A percentile compares a stretch with the other conserved stretches of the same genome.
Evolutionary conservation across 1,140 invertebrate genomes (phyloP).

Genomic region (Drosophila mojavensis): DNA sequence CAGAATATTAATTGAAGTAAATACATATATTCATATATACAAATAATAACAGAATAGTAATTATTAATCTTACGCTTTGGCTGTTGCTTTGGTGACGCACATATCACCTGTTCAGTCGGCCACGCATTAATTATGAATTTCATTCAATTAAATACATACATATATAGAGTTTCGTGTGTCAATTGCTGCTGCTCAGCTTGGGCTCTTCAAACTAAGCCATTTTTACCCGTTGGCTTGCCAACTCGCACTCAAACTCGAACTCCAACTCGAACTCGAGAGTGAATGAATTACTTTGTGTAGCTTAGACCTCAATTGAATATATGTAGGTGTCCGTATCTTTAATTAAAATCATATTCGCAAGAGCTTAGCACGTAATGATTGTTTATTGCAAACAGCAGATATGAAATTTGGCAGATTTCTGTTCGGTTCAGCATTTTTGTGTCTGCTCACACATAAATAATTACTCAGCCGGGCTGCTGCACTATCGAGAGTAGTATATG

Average conservation of each 20-base stretch:
- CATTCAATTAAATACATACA: constrained; percentile 8
- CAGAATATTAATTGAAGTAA: no score
- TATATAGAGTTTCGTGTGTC: background rate
- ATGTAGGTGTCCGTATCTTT: background rate
- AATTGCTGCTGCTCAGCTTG: background rate
- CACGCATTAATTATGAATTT: background rate
- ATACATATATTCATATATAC: no score
- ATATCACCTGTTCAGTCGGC: background rate
- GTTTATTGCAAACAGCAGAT: constrained; percentile 12
- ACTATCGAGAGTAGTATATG: constrained; percentile 15
- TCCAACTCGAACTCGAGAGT: no score
- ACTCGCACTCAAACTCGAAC: no score
- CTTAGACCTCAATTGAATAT: background rate
- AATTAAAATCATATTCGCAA: background rate
- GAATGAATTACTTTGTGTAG: background rate
- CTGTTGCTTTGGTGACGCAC: no score
- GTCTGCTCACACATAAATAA: constrained; percentile 31
- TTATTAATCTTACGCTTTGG: no score
- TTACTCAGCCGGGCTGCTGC: constrained; percentile 39
- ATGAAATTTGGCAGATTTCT: background rate
- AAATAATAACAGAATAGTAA: no score
- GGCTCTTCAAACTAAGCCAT: background rate
- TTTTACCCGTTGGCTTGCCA: background rate
- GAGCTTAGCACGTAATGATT: constrained; percentile 2
- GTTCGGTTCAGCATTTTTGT: background rate